Evolutionary conservation across 2,888 invertebrate genomes (phyloP).

Genomic region (Aphodius sticticus): DNA sequence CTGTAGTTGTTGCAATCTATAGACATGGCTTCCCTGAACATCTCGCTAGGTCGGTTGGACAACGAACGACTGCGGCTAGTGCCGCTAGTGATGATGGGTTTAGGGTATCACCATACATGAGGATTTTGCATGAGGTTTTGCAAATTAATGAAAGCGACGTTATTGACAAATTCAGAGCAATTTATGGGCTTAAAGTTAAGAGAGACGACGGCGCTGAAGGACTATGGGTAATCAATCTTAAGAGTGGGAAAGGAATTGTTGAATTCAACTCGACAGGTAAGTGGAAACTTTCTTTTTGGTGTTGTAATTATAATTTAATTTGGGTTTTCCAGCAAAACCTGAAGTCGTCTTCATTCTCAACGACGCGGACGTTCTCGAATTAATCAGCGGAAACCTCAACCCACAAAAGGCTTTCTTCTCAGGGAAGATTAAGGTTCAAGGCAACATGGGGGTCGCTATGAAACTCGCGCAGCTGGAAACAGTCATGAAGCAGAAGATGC

Average conservation of each 20-base stretch:
- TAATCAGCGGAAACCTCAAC: conserved; percentile 90
- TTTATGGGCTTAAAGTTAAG: conserved; percentile 90
- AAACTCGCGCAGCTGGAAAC: conserved; percentile 87
- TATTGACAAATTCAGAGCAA: conserved; percentile 84
- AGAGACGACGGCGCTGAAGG: conserved; percentile 83
- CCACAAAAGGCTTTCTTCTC: conserved; percentile 97
- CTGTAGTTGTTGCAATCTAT: conserved; percentile 91
- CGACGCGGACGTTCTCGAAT: conserved; percentile 87
- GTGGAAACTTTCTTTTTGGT: conserved; percentile 20
- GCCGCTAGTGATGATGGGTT: conserved; percentile 68
- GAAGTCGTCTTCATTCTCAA: conserved; percentile 90
- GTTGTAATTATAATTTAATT: neutral
- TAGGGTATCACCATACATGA: conserved; percentile 82
- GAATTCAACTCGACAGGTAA: conserved; percentile 75
- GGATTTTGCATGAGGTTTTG: conserved; percentile 83
- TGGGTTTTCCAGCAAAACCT: conserved; percentile 72
- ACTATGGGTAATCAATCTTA: conserved; percentile 92
- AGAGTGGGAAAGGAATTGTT: conserved; percentile 87
- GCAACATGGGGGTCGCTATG: conserved; percentile 96
- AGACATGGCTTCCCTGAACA: conserved; percentile 78
- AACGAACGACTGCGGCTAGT: conserved; percentile 57
- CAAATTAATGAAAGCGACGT: conserved; percentile 79
- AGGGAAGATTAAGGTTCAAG: conserved; percentile 96
- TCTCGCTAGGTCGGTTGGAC: conserved; percentile 42
- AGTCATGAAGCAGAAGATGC: conserved; percentile 76